Evolutionary conservation across 2,797 vertebrate genomes (phyloP).

Genomic region (Acipenser ruthenus): DNA sequence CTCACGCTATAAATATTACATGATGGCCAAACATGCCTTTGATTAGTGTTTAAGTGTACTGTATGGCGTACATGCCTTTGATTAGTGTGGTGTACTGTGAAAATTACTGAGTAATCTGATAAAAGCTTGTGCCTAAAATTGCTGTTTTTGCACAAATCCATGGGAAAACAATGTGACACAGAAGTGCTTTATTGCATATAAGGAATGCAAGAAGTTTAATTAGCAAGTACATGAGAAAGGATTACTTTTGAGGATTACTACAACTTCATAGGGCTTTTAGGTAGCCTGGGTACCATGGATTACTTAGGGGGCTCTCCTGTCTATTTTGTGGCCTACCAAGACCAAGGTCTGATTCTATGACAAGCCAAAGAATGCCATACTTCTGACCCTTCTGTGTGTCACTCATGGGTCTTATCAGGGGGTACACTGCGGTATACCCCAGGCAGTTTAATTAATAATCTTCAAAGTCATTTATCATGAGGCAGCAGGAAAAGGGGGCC

Average conservation of each 20-base stretch:
- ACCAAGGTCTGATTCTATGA: slow-evolving; percentile 56
- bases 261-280: slow-evolving; percentile 33
- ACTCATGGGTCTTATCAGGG: slow-evolving; percentile 29
- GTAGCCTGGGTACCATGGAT: slow-evolving; percentile 36
- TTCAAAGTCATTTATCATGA: slow-evolving; percentile 53
- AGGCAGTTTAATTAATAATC: slow-evolving; percentile 56
- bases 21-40: slow-evolving; percentile 24
- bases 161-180: slow-evolving; percentile 53
- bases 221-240: slow-evolving; percentile 52
- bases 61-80: slow-evolving; percentile 34
- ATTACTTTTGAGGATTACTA: slow-evolving; percentile 52
- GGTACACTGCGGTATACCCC: slow-evolving; percentile 19
- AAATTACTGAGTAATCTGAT: slow-evolving; percentile 54
- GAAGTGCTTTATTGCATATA: slow-evolving; percentile 15
- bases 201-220: slow-evolving; percentile 79
- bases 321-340: slow-evolving; percentile 46
- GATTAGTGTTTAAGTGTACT: slow-evolving; percentile 31
- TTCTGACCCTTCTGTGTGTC: slow-evolving; percentile 26
- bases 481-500: slow-evolving; percentile 27
- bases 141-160: slow-evolving; percentile 37
- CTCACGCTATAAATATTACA: too few relatives aligned
- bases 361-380: slow-evolving; percentile 40
- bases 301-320: slow-evolving; percentile 20
- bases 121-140: slow-evolving; percentile 34
- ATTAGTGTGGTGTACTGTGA: slow-evolving; percentile 42